Evolutionary conservation across 2,113 vertebrate genomes (phyloP).

Genomic region (Oreochromis tanganicae): DNA sequence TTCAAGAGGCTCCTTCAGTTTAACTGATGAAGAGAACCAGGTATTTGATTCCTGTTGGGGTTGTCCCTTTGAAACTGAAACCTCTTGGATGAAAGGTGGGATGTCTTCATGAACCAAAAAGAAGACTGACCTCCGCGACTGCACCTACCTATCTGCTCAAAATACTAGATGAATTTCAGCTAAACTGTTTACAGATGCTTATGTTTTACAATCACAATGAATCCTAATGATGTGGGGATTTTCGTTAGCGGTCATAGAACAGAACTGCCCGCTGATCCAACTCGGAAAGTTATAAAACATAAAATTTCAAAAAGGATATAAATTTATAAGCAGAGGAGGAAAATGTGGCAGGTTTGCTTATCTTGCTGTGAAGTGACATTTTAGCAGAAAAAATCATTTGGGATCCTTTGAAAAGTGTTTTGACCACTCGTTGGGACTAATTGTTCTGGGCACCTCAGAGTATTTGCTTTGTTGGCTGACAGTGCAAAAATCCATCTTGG

Average conservation of each 20-base stretch:
- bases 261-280: background rate
- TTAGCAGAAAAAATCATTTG: background rate
- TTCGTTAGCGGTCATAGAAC: background rate
- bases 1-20: background rate
- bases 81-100: background rate
- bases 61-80: background rate
- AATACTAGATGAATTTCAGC: background rate
- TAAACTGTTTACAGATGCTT: background rate
- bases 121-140: background rate
- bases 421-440: background rate
- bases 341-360: background rate
- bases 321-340: background rate
- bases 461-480: background rate
- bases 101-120: background rate
- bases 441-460: background rate
- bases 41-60: background rate
- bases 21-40: background rate
- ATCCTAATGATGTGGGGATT: background rate
- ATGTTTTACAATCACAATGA: background rate
- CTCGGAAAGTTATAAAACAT: background rate
- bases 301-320: background rate
- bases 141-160: background rate
- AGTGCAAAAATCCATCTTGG: background rate
- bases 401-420: background rate
- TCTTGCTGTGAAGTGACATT: background rate